phyloP scores from a whole-genome alignment of 2,888 invertebrate species.

The Campopleginae sp. region DNA sequence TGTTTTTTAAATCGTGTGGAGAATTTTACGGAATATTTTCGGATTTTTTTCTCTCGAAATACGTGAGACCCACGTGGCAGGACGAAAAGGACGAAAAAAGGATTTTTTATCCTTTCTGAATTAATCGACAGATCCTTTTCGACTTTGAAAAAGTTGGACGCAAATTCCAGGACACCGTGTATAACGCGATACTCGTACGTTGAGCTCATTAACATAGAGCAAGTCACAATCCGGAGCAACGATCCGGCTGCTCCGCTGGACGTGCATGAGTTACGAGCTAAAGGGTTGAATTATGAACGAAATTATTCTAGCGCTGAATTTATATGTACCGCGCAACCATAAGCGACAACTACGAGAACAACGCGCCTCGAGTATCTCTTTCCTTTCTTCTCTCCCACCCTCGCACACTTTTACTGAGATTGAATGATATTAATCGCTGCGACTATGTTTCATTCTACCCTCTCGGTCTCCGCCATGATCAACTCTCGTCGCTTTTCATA shows the following conservation, averaged over 20 bases:
- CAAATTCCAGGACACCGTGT: background rate
- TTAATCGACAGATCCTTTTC: background rate
- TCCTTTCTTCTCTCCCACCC: conserved; percentile 55
- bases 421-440: conserved; percentile 80
- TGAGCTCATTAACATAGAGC: conserved; percentile 70
- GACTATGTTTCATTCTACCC: conserved; percentile 49
- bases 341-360: conserved; percentile 51
- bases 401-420: conserved; percentile 72
- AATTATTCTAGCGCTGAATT: conserved; percentile 83
- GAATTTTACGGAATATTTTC: background rate
- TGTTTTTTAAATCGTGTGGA: too few species aligned
- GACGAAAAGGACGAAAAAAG: background rate
- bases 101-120: conserved; percentile 6
- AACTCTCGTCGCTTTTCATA: background rate
- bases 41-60: background rate
- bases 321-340: conserved; percentile 73
- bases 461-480: background rate
- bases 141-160: background rate
- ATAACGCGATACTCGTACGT: background rate
- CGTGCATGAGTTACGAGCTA: conserved; percentile 80
- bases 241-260: conserved; percentile 48
- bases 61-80: too few species aligned
- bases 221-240: conserved; percentile 70
- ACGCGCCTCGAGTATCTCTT: conserved; percentile 19
- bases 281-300: conserved; percentile 83